Base-by-base conservation (phyloP, 37 sponge, comb jelly and placozoan species). In the Halisarca cf. caerulea region DNA sequence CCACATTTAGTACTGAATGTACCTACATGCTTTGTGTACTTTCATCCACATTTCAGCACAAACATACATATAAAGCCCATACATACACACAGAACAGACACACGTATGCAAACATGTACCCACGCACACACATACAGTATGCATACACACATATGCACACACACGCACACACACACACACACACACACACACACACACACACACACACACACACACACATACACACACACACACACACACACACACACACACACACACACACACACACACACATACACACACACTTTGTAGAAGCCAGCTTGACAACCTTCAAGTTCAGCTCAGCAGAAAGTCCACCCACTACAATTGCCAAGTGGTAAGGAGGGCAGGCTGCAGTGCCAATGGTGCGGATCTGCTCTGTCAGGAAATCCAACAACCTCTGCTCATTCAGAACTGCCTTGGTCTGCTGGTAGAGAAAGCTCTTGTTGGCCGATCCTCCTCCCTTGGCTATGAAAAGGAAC, bases 381-480 rank as follows among this genome's bases (percentile, higher is more conserved):
- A 87, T 61, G 37, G 82, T 87, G 24, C 35, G 30, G 9, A 87
- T 87, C 78, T 87, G 59, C 37, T 70, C 80, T 17, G 47, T 35
- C 4, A 87, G 28, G 57, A 87, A 87, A 41, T 43, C 62, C 3
- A 59, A 66, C 78, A 87, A 53, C 33, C 54, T 82, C 30, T 82
- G 72, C 25, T 58, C 53, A 78, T 87, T 87, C 78, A 87, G 40
- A 27, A 87, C 62, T 8, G 88, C 88, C 71, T 87, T 87, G 11
- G 88, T 82, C 83, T 87, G 83, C 40, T 87, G 88, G 51, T 82
- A 87, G 42, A 87, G 88, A 66, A 87, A 87, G 45, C 70, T 87
- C 77, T 87, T 87, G 57, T 87, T 87, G 38, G 88, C 88, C 32
- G 88, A 87, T 6, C 88, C 88, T 20, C 88, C 88, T 66, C 88